phyloP scores from a whole-genome alignment of 1,140 invertebrate species.

The Nasonia vitripennis region DNA sequence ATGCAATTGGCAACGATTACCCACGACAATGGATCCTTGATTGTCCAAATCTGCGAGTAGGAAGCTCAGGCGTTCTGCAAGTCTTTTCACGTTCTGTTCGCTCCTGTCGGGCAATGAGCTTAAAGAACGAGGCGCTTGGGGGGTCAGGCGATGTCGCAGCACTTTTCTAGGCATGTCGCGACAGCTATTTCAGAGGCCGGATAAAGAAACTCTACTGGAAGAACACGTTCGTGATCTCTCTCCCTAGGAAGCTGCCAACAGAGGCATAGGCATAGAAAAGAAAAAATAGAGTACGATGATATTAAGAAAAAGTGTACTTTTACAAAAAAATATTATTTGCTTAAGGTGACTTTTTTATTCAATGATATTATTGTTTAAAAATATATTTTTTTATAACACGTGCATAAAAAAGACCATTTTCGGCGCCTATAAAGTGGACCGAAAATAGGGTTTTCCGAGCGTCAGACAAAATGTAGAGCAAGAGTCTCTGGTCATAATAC shows the following conservation, averaged over 20 bases:
- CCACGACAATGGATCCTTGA: constrained; percentile 17
- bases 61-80: background rate
- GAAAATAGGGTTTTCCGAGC: no score
- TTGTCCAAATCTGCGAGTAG: constrained; percentile 10
- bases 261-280: background rate
- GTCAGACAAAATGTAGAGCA: no score
- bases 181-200: background rate
- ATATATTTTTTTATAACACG: no score
- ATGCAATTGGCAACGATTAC: constrained; percentile 29
- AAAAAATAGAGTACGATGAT: background rate
- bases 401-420: no score
- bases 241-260: background rate
- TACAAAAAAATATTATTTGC: no score
- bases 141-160: background rate
- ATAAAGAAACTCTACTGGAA: constrained; percentile 1
- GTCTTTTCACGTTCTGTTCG: constrained; percentile 26
- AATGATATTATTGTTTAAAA: no score
- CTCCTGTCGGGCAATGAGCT: background rate
- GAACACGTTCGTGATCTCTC: background rate
- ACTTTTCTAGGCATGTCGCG: background rate
- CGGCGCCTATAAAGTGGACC: no score
- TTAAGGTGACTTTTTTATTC: no score
- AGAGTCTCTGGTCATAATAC: no score
- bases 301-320: no score
- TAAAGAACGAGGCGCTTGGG: constrained; percentile 13